Conservation (phyloP, 2,113 vertebrate species). For the Grus americana region DNA sequence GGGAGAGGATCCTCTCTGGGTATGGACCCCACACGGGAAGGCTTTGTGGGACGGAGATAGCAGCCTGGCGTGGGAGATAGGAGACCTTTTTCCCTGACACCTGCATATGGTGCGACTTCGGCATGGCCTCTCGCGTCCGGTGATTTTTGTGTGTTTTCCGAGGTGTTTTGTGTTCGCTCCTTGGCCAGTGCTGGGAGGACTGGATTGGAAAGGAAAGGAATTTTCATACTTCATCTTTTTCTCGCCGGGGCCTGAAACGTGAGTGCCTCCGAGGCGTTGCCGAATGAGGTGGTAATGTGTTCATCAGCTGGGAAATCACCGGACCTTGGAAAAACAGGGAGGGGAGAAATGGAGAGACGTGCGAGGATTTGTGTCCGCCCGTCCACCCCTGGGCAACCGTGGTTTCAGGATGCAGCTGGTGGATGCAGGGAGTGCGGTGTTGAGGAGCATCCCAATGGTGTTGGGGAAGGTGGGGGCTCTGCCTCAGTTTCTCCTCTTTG, state of each 20-base stretch:
- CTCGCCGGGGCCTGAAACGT: slow-evolving; percentile 52
- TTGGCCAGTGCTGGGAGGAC: slow-evolving; percentile 52
- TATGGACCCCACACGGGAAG: background rate
- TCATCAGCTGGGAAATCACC: slow-evolving; percentile 67
- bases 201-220: slow-evolving; percentile 68
- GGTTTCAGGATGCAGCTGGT: background rate
- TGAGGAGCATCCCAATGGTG: background rate
- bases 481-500: background rate
- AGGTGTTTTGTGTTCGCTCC: slow-evolving; percentile 50
- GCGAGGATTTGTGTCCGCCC: background rate
- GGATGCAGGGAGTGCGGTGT: rapidly evolving
- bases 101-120: slow-evolving; percentile 66
- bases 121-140: slow-evolving; percentile 29
- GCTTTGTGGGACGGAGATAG: slow-evolving; percentile 15
- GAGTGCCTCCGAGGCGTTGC: slow-evolving; percentile 58
- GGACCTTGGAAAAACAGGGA: background rate
- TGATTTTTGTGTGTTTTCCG: slow-evolving; percentile 42
- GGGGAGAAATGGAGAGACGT: background rate
- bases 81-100: slow-evolving; percentile 68
- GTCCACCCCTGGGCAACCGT: background rate
- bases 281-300: slow-evolving; percentile 69
- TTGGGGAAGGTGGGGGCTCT: background rate
- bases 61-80: slow-evolving; percentile 45
- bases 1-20: background rate
- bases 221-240: slow-evolving; percentile 75